phyloP scores from a whole-genome alignment of 2,797 vertebrate genomes.

The Thalassophryne amazonica region DNA sequence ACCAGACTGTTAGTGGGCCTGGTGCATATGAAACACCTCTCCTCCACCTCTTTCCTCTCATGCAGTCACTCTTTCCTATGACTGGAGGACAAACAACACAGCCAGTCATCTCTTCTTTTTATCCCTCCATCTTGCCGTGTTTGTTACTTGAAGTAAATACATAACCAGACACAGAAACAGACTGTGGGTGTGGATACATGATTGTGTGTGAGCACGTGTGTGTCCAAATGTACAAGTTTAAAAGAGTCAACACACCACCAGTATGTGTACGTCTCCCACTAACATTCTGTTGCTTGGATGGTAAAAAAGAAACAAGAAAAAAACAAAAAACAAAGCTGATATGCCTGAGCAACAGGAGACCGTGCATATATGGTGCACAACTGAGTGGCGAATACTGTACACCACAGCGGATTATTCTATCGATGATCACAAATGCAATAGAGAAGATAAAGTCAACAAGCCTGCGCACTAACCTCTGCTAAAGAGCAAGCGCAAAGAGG shows the following conservation, averaged over 20 bases:
- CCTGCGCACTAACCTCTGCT: no score
- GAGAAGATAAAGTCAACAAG: no score
- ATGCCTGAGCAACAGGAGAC: slow-evolving; percentile 41
- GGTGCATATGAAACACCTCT: slow-evolving; percentile 47
- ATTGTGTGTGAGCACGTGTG: slow-evolving; percentile 47
- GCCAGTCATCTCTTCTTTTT: slow-evolving; percentile 59
- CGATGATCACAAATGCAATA: no score
- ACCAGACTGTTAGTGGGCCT: slow-evolving; percentile 41
- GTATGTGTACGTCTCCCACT: slow-evolving; percentile 64
- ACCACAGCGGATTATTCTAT: no score
- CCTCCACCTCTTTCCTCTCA: slow-evolving; percentile 62
- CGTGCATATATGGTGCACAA: no score
- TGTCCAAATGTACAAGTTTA: slow-evolving; percentile 50
- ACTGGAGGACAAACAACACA: slow-evolving; percentile 56
- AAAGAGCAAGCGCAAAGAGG: no score
- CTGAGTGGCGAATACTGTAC: no score
- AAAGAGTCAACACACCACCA: slow-evolving; percentile 40
- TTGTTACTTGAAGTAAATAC: slow-evolving; percentile 41
- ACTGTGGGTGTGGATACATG: slow-evolving; percentile 52
- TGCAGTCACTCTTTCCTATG: slow-evolving; percentile 60
- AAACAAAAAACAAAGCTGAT: no score
- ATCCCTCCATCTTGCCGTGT: slow-evolving; percentile 51
- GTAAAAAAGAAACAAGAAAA: no score
- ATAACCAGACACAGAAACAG: slow-evolving; percentile 48
- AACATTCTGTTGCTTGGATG: slow-evolving; percentile 66